Evolutionary conservation across 1,140 invertebrate species (phyloP), one percentile per base, ranked within the genome.

Genomic region (Brachionus manjavacas): DNA sequence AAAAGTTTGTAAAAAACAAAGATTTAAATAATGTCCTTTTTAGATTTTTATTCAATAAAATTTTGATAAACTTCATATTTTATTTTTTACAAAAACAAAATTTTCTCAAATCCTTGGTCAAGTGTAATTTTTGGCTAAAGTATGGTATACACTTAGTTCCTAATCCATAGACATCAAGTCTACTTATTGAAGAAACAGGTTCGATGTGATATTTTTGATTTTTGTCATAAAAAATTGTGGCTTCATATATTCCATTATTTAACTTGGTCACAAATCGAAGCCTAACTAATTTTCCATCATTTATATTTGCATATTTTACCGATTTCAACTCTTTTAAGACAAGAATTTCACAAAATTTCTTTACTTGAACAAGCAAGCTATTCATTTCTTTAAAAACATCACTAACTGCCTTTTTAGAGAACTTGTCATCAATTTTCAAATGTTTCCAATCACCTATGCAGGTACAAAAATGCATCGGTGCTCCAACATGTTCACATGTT

Each of bases 381-480:
- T 60, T 60, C n/a, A 60, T 60, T 20, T 60, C 52, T 4, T 9
- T 60, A 20, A 60, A 20, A 20, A 60, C 20, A 60, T 60, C 52
- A 0, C 0, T 9, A 9, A 9, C 16, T 9, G 6, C 52, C 20
- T 60, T 60, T 8, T 20, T 60, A 9, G 52, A 60, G 1, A 16
- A 20, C 6, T 8, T 9, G 16, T 91, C 86, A 0, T 88, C 89
- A 0, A 86, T 66, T 41, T 88, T 76, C 1, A 93, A 87, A 85
- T 90, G 87, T 85, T 92, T 87, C 94, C 94, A 96, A 4, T 92
- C 91, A 23, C 6, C 25, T 4, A 96, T 90, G 87, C 96, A 98
- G 23, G 95, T 93, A 87, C 96, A 98, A 95, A 95, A 98, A 89
- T 97, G 96, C 0, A 95, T 93, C 87, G 95, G 94, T 72, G 97